Evolutionary conservation across 2,888 invertebrate species (phyloP).

Genomic region (Troides oblongomaculatus): DNA sequence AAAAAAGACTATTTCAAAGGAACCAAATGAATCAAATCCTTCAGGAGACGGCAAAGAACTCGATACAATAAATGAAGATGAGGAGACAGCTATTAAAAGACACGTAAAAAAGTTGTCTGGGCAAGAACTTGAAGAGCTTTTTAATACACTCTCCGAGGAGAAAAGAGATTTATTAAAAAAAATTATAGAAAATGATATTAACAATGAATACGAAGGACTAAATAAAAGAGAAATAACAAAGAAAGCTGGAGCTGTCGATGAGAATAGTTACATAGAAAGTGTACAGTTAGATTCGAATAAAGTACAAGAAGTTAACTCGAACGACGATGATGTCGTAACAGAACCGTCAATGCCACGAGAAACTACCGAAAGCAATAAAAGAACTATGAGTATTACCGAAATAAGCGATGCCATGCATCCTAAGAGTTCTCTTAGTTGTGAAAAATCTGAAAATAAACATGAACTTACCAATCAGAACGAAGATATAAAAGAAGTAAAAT

Average conservation of each 20-base stretch:
- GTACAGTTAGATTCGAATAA: conserved; percentile 58
- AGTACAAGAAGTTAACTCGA: conserved; percentile 49
- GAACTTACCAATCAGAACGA: conserved; percentile 39
- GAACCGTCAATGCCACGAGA: conserved; percentile 44
- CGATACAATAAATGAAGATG: conserved; percentile 46
- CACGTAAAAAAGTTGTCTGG: conserved; percentile 65
- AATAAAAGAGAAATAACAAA: conserved; percentile 73
- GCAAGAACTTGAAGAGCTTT: conserved; percentile 62
- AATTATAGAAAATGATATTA: conserved; percentile 46
- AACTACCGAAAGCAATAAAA: conserved; percentile 46
- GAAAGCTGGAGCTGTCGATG: conserved; percentile 65
- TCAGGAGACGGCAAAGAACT: conserved; percentile 34
- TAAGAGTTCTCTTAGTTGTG: conserved; percentile 43
- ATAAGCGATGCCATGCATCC: conserved; percentile 41
- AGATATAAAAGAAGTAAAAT: conserved; percentile 38
- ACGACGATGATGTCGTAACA: conserved; percentile 42
- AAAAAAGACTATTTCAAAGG: conserved; percentile 28
- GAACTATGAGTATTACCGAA: conserved; percentile 44
- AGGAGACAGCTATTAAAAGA: conserved; percentile 62
- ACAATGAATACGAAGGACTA: conserved; percentile 36
- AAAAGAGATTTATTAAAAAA: conserved; percentile 63
- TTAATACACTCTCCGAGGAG: conserved; percentile 63
- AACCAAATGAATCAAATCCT: conserved; percentile 22
- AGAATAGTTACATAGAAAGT: conserved; percentile 58
- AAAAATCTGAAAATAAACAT: conserved; percentile 42